Percentiles rank a stretch among this genome's conserved stretches.
Conservation (phyloP, 2,797 vertebrate genomes). For the Gila robusta region DNA sequence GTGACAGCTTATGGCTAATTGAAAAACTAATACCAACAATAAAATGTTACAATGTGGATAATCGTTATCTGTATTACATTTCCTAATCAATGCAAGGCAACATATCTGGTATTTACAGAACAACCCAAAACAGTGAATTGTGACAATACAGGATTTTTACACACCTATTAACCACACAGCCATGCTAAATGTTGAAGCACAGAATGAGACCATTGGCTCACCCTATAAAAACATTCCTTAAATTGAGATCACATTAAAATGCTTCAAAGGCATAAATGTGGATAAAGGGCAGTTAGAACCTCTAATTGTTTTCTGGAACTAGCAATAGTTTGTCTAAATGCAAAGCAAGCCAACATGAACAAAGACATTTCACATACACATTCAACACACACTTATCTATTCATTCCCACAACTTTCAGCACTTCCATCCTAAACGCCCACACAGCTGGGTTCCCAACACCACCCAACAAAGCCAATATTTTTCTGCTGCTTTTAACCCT, state of each 20-base stretch:
- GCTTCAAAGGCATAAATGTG: neutral
- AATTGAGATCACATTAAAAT: neutral
- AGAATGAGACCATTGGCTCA: neutral
- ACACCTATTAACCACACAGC: neutral
- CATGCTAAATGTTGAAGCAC: neutral
- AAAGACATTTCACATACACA: neutral
- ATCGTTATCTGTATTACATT: neutral
- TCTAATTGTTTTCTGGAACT: constrained; percentile 8
- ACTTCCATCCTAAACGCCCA: constrained; percentile 32
- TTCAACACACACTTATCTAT: neutral
- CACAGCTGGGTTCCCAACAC: constrained; percentile 19
- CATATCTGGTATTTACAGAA: neutral
- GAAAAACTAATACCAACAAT: neutral
- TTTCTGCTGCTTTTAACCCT: constrained; percentile 52
- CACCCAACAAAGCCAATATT: constrained; percentile 31
- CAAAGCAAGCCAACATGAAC: constrained; percentile 34
- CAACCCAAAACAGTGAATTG: neutral
- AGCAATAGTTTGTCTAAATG: constrained; percentile 2
- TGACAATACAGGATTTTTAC: neutral
- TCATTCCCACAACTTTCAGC: neutral
- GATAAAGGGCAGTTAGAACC: neutral
- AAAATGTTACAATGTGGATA: neutral
- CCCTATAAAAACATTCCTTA: neutral
- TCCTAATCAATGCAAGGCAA: neutral
- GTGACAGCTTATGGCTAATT: neutral